These are phyloP conservation scores for Oryzias javanicus DNA, from an alignment of 2,113 vertebrate genomes.

Conservation along the genomic window DNA sequence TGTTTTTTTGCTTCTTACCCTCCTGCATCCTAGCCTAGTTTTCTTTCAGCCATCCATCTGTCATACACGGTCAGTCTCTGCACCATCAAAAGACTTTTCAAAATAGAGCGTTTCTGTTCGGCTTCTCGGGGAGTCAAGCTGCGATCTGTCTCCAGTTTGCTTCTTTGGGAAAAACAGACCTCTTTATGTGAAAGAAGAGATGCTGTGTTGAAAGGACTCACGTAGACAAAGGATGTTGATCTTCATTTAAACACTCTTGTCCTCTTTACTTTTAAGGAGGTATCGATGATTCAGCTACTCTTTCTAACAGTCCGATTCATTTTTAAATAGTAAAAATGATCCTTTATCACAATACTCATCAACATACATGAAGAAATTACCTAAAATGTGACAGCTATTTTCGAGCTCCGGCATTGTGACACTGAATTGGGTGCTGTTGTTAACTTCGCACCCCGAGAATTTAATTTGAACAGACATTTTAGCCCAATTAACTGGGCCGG, in stretches of 20 bases:
- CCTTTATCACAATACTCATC: constrained; percentile 23
- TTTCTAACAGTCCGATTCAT: constrained; percentile 8
- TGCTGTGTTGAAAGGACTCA: constrained; percentile 17
- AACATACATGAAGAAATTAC: constrained; percentile 17
- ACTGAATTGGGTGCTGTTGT: constrained; percentile 44
- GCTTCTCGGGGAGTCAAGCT: constrained; percentile 27
- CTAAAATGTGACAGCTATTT: constrained; percentile 26
- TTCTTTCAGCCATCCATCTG: constrained; percentile 50
- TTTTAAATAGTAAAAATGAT: constrained; percentile 50
- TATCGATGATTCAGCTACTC: constrained; percentile 24
- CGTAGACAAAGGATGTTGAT: constrained; percentile 19
- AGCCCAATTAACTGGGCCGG: constrained; percentile 72
- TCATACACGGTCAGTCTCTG: constrained; percentile 45
- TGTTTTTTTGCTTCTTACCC: constrained; percentile 6
- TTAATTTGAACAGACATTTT: constrained; percentile 76
- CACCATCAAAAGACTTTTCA: constrained; percentile 74
- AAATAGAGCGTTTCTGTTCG: constrained; percentile 53
- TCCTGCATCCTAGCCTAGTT: constrained; percentile 25
- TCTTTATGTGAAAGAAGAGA: constrained; percentile 29
- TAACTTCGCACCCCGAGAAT: constrained; percentile 67
- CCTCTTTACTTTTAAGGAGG: constrained; percentile 32
- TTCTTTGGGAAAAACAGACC: constrained; percentile 14
- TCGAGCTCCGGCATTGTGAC: constrained; percentile 32
- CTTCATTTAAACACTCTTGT: constrained; percentile 27
- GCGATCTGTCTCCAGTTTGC: constrained; percentile 24